Percentiles rank a stretch among this genome's conserved stretches.
These are phyloP conservation scores for Chrysolina haemoptera DNA, from an alignment of 2,888 invertebrate species.

Conservation along the genomic window DNA sequence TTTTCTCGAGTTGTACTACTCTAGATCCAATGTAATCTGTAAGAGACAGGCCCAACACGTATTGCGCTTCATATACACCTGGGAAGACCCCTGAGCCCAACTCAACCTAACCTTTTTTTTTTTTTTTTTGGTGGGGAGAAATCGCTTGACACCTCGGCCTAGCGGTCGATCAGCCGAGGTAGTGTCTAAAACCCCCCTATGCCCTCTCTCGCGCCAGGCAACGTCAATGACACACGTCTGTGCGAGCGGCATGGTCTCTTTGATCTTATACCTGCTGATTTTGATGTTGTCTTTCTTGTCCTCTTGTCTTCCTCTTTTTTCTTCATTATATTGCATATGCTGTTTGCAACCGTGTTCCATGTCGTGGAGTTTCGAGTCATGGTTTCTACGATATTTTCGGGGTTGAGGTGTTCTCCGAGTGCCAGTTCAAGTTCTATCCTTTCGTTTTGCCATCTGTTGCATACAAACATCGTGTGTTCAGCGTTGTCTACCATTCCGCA, in stretches of 20 bases:
- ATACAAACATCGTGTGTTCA: conserved; percentile 36
- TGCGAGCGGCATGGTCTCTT: no score
- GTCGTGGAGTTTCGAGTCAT: not conserved
- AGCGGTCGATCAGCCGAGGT: no score
- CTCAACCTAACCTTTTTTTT: not conserved
- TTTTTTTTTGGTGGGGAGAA: not conserved
- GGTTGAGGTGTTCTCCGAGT: no score
- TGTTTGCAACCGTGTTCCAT: not conserved
- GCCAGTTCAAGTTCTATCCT: conserved; percentile 14
- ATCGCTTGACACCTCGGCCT: not conserved
- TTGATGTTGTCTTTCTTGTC: not conserved
- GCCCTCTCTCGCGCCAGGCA: no score
- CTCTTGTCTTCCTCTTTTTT: not conserved
- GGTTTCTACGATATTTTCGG: not conserved
- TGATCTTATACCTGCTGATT: no score
- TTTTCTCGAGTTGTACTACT: no score
- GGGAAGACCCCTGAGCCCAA: no score
- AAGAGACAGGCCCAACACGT: no score
- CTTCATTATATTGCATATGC: not conserved
- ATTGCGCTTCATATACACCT: no score
- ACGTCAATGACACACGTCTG: no score
- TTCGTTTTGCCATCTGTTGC: conserved; percentile 26
- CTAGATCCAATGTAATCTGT: no score
- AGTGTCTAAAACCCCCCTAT: no score
- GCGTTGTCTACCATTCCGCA: conserved; percentile 32